Base-by-base conservation (phyloP, 2,888 invertebrate genomes). In the Pristionchus fissidentatus region DNA sequence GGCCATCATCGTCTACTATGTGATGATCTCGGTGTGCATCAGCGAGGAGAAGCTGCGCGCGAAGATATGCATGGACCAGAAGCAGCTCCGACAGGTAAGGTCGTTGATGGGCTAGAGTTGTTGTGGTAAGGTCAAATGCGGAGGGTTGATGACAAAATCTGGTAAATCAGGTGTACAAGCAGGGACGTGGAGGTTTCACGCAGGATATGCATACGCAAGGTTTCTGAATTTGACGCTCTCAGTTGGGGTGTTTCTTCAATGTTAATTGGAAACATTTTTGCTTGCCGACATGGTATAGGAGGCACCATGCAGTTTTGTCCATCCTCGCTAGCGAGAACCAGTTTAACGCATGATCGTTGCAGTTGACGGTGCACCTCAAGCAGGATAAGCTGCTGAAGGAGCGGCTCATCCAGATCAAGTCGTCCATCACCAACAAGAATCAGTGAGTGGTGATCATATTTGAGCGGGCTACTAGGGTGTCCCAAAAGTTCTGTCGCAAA, bases 351-450 rank as follows among this genome's bases (percentile, higher is more conserved):
- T n/a, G n/a, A n/a, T n/a, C 26, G 4, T 70, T 86, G 43, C 84
- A 89, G 88, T 55, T 87, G 5, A 77, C 90, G 43, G 87, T 87
- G 0, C 38, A 60, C 5, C 82, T 90, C 60, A 88, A 90, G 85
- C 85, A 85, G 22, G 92, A 92, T 80, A 92, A 92, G 83, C 84
- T 92, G 46, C 85, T 92, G 19, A 91, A 90, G 84, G 92, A 92
- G 77, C 87, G 91, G 3, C 85, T 88, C 15, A 84, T 90, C 4
- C 80, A 87, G n/a, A 90, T 91, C 84, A 89, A 89, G 77, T 79
- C 43, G 70, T 7, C 29, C 5, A 26, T 52, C 8, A 70, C 66
- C 15, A 52, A 70, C 22, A 66, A 52, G 66, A 82, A 49, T 26
- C 52, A 82, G 66, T 82, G 82, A 70, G 66, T 57, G 29, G 38